Evolutionary conservation across 2,888 invertebrate species (phyloP).

Genomic region (Harpagoxenus sublaevis): DNA sequence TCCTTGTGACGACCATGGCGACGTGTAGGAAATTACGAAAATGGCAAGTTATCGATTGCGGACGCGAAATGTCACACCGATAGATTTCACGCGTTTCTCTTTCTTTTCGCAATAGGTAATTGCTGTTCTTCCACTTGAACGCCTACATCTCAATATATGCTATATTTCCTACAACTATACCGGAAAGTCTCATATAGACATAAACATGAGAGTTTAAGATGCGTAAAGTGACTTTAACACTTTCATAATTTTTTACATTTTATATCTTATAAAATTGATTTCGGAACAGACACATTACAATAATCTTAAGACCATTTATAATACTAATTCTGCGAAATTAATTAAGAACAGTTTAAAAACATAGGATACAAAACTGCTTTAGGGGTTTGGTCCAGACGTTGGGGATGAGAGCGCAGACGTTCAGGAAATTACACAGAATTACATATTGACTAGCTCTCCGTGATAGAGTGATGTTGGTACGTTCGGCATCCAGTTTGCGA

Average conservation of each 20-base stretch:
- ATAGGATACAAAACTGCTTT: constrained; percentile 40
- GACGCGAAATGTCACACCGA: neutral
- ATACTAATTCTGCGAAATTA: neutral
- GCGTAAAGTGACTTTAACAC: neutral
- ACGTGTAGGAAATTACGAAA: constrained; percentile 43
- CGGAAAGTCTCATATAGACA: no score
- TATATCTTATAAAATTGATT: neutral
- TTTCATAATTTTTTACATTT: neutral
- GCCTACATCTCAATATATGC: neutral
- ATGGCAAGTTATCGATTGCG: constrained; percentile 23
- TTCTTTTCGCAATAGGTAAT: constrained; percentile 3
- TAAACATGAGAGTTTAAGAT: neutral
- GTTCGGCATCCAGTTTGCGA: neutral
- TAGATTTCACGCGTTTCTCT: neutral
- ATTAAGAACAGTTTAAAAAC: constrained; percentile 56
- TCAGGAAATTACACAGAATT: constrained; percentile 69
- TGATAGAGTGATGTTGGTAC: neutral
- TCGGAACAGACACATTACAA: neutral
- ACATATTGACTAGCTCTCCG: constrained; percentile 57
- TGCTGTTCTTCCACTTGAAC: neutral
- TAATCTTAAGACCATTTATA: neutral
- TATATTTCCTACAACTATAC: neutral
- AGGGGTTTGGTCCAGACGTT: constrained; percentile 39
- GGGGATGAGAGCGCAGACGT: constrained; percentile 58
- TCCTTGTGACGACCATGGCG: neutral